phyloP scores from a whole-genome alignment of 2,888 invertebrate species.

The Tipula lateralis region DNA sequence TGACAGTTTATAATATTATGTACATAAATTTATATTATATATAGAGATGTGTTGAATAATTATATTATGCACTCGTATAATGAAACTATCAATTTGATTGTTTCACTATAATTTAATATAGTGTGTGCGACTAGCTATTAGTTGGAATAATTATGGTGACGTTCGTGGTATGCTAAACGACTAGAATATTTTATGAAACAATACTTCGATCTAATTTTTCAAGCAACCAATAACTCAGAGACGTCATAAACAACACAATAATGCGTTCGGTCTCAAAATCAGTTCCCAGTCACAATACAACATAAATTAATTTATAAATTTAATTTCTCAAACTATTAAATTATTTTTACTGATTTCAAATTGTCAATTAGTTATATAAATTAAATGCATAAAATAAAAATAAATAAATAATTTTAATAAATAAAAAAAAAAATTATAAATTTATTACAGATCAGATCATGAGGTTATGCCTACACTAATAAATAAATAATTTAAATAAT shows the following conservation, averaged over 20 bases:
- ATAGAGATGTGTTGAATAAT: background rate
- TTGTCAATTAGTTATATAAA: constrained; percentile 19
- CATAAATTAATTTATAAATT: background rate
- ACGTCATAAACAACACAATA: background rate
- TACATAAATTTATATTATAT: background rate
- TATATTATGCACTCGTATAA: background rate
- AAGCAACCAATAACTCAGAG: background rate
- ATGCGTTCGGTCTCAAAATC: background rate
- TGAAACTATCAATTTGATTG: background rate
- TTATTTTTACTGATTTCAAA: background rate
- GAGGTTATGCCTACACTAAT: background rate
- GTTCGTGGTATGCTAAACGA: background rate
- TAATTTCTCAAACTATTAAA: background rate
- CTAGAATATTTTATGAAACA: background rate
- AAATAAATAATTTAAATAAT: constrained; percentile 9
- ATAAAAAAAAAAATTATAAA: background rate
- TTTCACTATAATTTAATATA: background rate
- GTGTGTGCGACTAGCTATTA: background rate
- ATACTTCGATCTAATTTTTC: background rate
- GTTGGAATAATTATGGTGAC: background rate
- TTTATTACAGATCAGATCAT: constrained; percentile 19
- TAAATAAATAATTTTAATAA: background rate
- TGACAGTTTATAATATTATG: background rate
- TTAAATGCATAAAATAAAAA: background rate
- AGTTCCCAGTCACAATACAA: background rate